These are phyloP conservation scores for Psittacula cyanocephala DNA, from an alignment of 2,113 vertebrate species.

Conservation along the genomic window DNA sequence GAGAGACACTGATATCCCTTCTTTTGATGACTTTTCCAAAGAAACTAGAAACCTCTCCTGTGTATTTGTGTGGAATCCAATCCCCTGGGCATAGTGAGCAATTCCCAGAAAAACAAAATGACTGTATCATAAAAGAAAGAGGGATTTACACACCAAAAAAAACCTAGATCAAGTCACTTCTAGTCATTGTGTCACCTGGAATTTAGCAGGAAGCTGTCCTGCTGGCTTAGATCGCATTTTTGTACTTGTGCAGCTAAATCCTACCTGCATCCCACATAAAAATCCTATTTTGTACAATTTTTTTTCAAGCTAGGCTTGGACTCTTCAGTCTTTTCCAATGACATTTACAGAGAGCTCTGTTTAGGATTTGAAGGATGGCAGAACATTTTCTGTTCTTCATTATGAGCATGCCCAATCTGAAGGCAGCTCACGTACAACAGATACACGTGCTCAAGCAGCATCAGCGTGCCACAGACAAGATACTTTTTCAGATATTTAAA, in stretches of 20 bases:
- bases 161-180: not conserved
- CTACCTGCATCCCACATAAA: not conserved
- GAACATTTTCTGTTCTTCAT: not conserved
- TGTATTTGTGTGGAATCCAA: not conserved
- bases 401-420: not conserved
- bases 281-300: not conserved
- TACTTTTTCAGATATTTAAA: not conserved
- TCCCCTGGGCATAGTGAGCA: not conserved
- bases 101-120: not conserved
- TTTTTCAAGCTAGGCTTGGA: not conserved
- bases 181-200: not conserved
- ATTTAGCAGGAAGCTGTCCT: not conserved
- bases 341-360: not conserved
- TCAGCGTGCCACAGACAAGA: not conserved
- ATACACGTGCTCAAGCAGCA: not conserved
- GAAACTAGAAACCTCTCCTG: not conserved
- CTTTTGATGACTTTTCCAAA: not conserved
- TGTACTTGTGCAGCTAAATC: not conserved
- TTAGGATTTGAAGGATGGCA: not conserved
- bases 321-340: not conserved
- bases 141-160: not conserved
- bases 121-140: not conserved
- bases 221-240: not conserved
- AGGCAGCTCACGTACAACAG: fast-evolving
- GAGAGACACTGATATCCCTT: not conserved